Evolutionary conservation across 2,888 invertebrate genomes (phyloP).

Genomic region (Cotesia congregata): DNA sequence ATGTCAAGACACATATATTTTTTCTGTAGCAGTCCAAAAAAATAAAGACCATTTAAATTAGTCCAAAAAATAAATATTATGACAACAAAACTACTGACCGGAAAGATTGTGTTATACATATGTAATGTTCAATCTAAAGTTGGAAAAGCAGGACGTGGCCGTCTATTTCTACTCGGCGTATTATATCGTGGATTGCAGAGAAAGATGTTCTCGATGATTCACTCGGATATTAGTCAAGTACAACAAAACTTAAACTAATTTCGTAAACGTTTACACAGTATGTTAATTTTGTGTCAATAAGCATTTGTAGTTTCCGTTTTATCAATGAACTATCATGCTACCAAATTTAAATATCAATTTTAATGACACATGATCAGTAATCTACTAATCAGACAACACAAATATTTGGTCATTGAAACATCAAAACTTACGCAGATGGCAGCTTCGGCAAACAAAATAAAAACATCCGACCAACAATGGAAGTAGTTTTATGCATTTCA

Average conservation of each 20-base stretch:
- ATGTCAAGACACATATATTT: too few species aligned
- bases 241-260: conserved; percentile 26
- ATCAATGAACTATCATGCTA: too few species aligned
- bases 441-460: too few species aligned
- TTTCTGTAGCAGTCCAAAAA: too few species aligned
- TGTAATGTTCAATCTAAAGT: background rate
- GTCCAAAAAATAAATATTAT: conserved; percentile 6
- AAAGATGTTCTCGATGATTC: conserved; percentile 41
- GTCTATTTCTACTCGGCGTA: conserved; percentile 55
- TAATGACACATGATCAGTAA: too few species aligned
- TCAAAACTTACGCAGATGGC: too few species aligned
- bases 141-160: conserved; percentile 40
- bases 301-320: too few species aligned
- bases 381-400: too few species aligned
- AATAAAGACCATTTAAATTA: background rate
- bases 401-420: too few species aligned
- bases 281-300: background rate
- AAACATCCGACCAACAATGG: background rate
- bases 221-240: conserved; percentile 45
- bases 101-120: conserved; percentile 16
- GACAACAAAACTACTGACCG: conserved; percentile 14
- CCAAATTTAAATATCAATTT: too few species aligned
- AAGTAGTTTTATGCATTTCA: conserved; percentile 1
- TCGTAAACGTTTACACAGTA: background rate
- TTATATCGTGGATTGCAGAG: conserved; percentile 48